Evolutionary conservation across 2,797 vertebrate species (phyloP), one percentile per base, ranked within the genome.

Genomic region (Sebastes jordani): DNA sequence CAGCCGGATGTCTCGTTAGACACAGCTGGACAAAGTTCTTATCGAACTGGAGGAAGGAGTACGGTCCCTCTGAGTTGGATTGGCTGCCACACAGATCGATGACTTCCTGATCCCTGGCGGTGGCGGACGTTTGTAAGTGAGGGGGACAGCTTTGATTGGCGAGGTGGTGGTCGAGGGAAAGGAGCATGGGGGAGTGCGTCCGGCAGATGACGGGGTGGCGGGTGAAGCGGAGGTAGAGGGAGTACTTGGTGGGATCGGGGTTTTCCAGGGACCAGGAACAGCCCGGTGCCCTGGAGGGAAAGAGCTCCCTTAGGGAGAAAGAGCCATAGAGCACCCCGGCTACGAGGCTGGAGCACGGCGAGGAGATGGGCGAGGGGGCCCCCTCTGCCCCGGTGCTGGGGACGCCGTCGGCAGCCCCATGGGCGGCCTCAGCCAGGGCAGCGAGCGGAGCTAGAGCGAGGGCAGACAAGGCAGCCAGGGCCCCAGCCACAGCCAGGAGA

Each of bases 231-330:
- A 99, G 97, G 94, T 99, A 99, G 87, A 99, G 97, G 71, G 98
- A 98, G 94, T 99, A 99, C 89, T 99, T 99, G 92, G 98, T 99
- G 82, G 98, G 98, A 89, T 99, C 98, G 0, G 98, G 98, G 93
- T 99, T 99, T 95, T 99, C 98, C 96, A 99, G 93, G 76, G 98
- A 99, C 98, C 98, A 99, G 80, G 98, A 99, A 83, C 98, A 99
- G 91, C 98, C 98, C 0, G 97, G 96, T 67, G 94, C 95, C 86
- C 97, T 96, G 83, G 96, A 95, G 29, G 98, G 98, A 88, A 99
- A 99, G 63, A 99, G 97, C 96, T 99, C 98, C 95, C 97, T 96
- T 95, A 99, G 97, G 59, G 98, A 99, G 95, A 99, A 99, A 89
- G 98, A 98, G 91, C 98, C 98, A 95, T 99, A 99, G 84, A 99